Base-by-base conservation (phyloP, 2,888 invertebrate genomes). In the Hipparchia sbordonii region DNA sequence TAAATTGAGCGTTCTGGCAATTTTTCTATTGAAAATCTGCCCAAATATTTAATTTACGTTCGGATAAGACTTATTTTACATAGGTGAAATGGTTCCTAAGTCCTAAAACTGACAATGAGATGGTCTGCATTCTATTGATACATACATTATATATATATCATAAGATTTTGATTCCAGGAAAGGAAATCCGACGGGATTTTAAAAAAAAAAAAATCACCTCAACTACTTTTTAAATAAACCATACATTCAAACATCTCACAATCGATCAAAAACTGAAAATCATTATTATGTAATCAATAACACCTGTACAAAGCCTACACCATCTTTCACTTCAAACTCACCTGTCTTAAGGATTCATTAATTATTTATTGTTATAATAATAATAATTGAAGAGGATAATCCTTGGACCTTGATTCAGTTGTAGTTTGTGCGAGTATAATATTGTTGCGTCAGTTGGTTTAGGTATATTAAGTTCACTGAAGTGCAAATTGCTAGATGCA, bases 391-490 rank as follows among this genome's bases (percentile, higher is more conserved):
- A 63, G n/a, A 51, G 10, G 2, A 23, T 13, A 66, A 52, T 23
- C 9, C 45, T 48, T 46, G 48, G 13, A 52, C 4, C 45, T 63
- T 46, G 48, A 63, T 63, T 63, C 62, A 63, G 13, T 63, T 8
- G 8, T 48, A 4, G 23, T 59, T 60, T 45, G 68, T 8, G 33
- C 48, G 33, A 60, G 12, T 68, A 57, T 46, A 46, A n/a, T 57
- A 46, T 62, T 56, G 56, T 46, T 54, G 60, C 54, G 6, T 54
- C 52, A 33, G 57, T 72, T 54, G 54, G 52, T 54, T 54, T 46
- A n/a, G n/a, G n/a, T n/a, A 62, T 70, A 67, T 61, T 67, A 61
- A 72, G 61, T n/a, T 61, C 48, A 67, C 61, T 61, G 61, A 72
- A 67, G 56, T 67, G 67, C 67, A 62, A 62, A 67, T 72, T 67